Conservation (phyloP, 2,888 invertebrate genomes). For the Lissocephala sabroskyi region DNA sequence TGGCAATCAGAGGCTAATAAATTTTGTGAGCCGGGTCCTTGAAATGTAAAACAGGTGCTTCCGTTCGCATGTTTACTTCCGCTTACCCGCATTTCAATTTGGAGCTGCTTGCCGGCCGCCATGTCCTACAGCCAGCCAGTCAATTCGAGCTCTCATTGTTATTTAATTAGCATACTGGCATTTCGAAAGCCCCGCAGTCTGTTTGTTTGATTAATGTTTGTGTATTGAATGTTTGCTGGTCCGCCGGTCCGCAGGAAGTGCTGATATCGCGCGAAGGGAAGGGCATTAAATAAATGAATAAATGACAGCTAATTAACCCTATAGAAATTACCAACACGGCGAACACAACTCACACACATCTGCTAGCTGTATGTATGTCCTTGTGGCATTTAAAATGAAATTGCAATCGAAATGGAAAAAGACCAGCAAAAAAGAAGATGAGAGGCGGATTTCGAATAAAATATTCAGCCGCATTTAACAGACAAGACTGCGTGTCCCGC, state of each 20-base stretch:
- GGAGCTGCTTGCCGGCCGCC: no score
- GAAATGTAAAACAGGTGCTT: conserved; percentile 23
- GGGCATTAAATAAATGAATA: conserved; percentile 37
- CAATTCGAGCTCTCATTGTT: conserved; percentile 22
- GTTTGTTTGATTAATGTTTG: conserved; percentile 44
- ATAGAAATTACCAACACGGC: conserved; percentile 6
- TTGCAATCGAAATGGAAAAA: conserved; percentile 24
- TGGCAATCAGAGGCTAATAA: not conserved
- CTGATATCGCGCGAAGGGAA: conserved; percentile 6
- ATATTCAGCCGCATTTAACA: conserved; percentile 43
- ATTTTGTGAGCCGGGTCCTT: not conserved
- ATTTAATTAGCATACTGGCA: conserved; percentile 40
- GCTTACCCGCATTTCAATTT: no score
- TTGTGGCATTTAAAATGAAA: conserved; percentile 48
- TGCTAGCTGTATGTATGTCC: conserved; percentile 21
- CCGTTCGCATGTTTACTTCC: conserved; percentile 20
- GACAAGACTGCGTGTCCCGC: conserved; percentile 8
- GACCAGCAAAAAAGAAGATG: no score
- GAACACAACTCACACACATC: not conserved
- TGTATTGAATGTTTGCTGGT: no score
- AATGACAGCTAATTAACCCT: conserved; percentile 54
- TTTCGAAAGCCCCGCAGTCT: conserved; percentile 11
- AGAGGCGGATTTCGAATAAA: conserved; percentile 10
- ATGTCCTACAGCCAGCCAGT: no score
- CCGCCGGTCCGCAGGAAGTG: no score